A percentile compares a stretch with the other conserved stretches of the same genome.
phyloP scores from a whole-genome alignment of 2,113 vertebrate genomes.

The Tetraodon nigroviridis region DNA sequence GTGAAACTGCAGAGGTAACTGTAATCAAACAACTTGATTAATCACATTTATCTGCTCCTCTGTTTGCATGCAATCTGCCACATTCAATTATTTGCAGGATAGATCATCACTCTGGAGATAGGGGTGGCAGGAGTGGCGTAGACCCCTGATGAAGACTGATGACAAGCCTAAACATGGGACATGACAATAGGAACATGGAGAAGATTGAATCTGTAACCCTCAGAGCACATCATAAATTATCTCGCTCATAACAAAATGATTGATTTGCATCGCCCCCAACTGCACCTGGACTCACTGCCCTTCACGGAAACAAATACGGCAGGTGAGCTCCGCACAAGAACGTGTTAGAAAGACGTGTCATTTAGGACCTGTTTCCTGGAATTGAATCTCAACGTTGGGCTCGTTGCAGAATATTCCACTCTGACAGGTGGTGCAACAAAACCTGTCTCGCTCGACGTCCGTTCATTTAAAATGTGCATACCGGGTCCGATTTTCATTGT shows the following conservation, averaged over 20 bases:
- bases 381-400: too few species aligned
- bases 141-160: conserved; percentile 92
- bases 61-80: conserved; percentile 87
- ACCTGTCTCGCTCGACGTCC: too few species aligned
- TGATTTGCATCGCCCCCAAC: conserved; percentile 84
- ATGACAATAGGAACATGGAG: conserved; percentile 79
- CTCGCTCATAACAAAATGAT: conserved; percentile 90
- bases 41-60: conserved; percentile 85
- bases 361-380: too few species aligned
- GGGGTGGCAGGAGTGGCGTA: conserved; percentile 76
- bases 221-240: conserved; percentile 95
- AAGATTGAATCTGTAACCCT: conserved; percentile 92
- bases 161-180: conserved; percentile 84
- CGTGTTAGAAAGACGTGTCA: too few species aligned
- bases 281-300: conserved; percentile 78
- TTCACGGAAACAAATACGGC: conserved; percentile 39
- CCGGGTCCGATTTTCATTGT: too few species aligned
- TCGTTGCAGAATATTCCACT: too few species aligned
- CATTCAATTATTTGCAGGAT: conserved; percentile 91
- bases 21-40: conserved; percentile 82
- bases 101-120: conserved; percentile 88
- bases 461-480: too few species aligned
- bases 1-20: conserved; percentile 65
- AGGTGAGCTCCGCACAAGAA: conserved; percentile 13
- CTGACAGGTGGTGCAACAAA: too few species aligned